Evolutionary conservation across 2,888 invertebrate genomes (phyloP), one percentile per base, ranked within the genome.

Genomic region (Eustalomyia histrio): DNA sequence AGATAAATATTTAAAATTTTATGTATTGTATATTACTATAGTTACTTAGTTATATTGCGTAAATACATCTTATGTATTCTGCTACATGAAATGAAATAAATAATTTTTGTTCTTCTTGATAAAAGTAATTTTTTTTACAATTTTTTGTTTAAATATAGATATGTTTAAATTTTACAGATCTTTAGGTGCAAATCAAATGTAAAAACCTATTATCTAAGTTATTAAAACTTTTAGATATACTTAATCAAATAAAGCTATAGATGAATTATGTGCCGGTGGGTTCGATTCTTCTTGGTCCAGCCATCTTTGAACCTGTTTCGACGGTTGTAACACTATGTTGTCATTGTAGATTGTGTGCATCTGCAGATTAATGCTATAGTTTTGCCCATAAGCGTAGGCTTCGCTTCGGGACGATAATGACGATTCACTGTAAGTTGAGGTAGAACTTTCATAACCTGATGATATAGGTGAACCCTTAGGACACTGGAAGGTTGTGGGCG

Each of bases 281-380:
- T 72, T 84, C 35, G 64, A 63, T 29, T 69, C 73, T 50, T 92
- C 92, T 84, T 92, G 92, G 84, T 92, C 92, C 74, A 93, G 87
- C 93, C 93, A 93, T 84, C 92, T 92, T 83, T 92, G 92, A 69
- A 92, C 90, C 84, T 92, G 92, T 60, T 91, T 88, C 60, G 76
- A 72, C 64, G 81, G 80, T 73, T 83, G 91, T 88, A 84, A 91
- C 35, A 91, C 89, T 53, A 91, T 85, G 84, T 92, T 92, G 85
- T 91, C 91, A 87, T 92, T 91, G 87, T 92, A 92, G 84, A 92
- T 91, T 83, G 93, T 91, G 82, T 92, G 92, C 84, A 93, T 87
- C 88, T 92, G 92, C 86, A 92, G 90, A 85, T 92, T 92, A 85
- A 92, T 86, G 86, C 91, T 92, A 86, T 92, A 92, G 76, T 83